Evolutionary conservation across 1,140 invertebrate genomes (phyloP).

Genomic region (Bombus soroeensis): DNA sequence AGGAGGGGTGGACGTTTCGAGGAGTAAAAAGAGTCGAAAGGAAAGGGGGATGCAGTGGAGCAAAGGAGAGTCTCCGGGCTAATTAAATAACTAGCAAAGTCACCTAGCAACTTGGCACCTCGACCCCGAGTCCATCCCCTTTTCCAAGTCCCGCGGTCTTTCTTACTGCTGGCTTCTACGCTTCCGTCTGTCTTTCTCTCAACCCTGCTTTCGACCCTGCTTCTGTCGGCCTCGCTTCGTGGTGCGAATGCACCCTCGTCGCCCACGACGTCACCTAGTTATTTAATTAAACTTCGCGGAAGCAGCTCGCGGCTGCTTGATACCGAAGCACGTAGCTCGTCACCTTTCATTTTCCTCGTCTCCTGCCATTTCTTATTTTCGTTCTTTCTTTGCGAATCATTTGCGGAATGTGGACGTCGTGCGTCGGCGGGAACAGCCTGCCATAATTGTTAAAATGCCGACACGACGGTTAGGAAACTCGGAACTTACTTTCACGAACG

Average conservation of each 20-base stretch:
- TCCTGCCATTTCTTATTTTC: slow-evolving; percentile 41
- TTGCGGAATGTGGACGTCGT: slow-evolving; percentile 18
- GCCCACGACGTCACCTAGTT: slow-evolving; percentile 64
- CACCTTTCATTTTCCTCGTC: slow-evolving; percentile 63
- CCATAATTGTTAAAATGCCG: slow-evolving; percentile 37
- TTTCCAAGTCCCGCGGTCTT: slow-evolving; percentile 66
- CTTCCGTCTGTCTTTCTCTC: slow-evolving; percentile 57
- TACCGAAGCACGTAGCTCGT: slow-evolving; percentile 71
- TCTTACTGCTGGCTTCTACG: slow-evolving; percentile 64
- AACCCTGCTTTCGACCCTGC: neutral
- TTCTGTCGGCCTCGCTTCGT: neutral
- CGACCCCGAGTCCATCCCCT: slow-evolving; percentile 61
- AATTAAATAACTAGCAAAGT: slow-evolving; percentile 78
- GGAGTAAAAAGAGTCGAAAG: slow-evolving; percentile 46
- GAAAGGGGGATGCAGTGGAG: slow-evolving; percentile 52
- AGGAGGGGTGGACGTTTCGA: neutral
- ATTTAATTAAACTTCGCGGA: slow-evolving; percentile 75
- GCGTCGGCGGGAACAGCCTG: neutral
- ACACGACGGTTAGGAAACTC: neutral
- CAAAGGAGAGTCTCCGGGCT: slow-evolving; percentile 70
- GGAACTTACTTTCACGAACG: neutral
- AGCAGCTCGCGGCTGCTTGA: slow-evolving; percentile 67
- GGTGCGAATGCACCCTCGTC: slow-evolving; percentile 33
- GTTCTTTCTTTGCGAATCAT: slow-evolving; percentile 38
- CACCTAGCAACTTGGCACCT: slow-evolving; percentile 76